These are phyloP conservation scores for Nomada hirtipes DNA, from an alignment of 2,888 invertebrate species.

Conservation along the genomic window DNA sequence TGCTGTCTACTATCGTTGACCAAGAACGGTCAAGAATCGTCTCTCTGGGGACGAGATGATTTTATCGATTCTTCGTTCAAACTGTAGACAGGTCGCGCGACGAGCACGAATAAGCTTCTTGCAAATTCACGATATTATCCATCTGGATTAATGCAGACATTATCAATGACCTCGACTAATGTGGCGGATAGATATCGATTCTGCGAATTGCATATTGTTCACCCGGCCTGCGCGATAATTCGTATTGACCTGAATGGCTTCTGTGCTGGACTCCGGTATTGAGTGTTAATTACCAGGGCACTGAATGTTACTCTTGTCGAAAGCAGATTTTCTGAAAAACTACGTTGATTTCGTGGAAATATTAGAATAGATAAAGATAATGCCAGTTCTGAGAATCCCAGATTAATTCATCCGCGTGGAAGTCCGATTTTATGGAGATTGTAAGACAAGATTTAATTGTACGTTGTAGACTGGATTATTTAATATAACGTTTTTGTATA, in stretches of 20 bases:
- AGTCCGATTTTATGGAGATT: no score
- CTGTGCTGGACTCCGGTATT: no score
- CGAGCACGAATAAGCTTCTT: not conserved
- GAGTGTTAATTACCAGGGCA: not conserved
- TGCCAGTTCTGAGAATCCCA: no score
- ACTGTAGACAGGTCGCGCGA: not conserved
- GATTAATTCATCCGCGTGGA: no score
- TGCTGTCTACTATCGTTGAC: not conserved
- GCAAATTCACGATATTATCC: not conserved
- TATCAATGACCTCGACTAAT: slow-evolving; percentile 4
- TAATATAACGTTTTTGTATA: no score
- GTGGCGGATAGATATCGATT: not conserved
- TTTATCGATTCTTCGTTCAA: not conserved
- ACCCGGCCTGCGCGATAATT: not conserved
- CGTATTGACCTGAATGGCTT: not conserved
- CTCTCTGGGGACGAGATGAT: not conserved
- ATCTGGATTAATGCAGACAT: slow-evolving; percentile 11
- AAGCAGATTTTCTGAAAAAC: no score
- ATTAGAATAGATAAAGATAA: no score
- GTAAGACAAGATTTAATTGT: no score
- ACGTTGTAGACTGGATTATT: no score
- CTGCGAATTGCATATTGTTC: not conserved
- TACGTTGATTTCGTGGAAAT: no score
- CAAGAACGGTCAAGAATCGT: not conserved
- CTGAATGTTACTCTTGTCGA: not conserved